Base-by-base conservation (phyloP, 2,113 vertebrate genomes). In the Gallinago media region DNA sequence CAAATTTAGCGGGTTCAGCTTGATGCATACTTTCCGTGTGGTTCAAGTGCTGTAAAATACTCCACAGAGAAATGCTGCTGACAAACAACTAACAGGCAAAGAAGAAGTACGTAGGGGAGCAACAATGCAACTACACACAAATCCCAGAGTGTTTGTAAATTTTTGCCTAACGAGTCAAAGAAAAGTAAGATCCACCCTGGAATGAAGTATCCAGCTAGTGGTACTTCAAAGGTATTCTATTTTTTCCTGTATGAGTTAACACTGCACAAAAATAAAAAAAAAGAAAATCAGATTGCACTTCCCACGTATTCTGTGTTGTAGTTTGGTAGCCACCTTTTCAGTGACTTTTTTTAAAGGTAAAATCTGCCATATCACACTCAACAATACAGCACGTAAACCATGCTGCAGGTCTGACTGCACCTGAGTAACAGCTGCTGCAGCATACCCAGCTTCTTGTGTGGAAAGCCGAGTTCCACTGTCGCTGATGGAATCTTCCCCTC, bases 401-500 rank as follows among this genome's bases (percentile, higher is more conserved):
- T 38, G 62, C 36, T 76, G 71, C 87, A 82, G 49, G 46, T 85
- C 44, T 0, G 8, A 40, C 40, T 75, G 78, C 80, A 95, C 83
- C 70, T 89, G 52, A 94, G 6, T 38, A 85, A 82, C 63, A 94
- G 89, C 77, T 95, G 87, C 73, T 72, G 77, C 89, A 87, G n/a
- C 29, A 82, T 3, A 70, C 12, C 9, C 61, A 94, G 36, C 31
- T 72, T 73, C 66, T 82, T 82, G 21, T 0, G 0, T 42, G 66
- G 61, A 92, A 89, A 91, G 52, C 4, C 0, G 3, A 89, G 40
- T 78, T 54, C 81, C 19, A 31, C 77, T 93, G 56, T 49, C 95
- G 70, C 77, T 88, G 70, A 81, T 79, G 84, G 93, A 95, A 96
- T 89, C 74, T 65, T 85, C 40, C 20, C 9, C 25, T 46, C 75